Evolutionary conservation across 92 coral and sea anemone species (phyloP).

Genomic region (Actinernus sp.): DNA sequence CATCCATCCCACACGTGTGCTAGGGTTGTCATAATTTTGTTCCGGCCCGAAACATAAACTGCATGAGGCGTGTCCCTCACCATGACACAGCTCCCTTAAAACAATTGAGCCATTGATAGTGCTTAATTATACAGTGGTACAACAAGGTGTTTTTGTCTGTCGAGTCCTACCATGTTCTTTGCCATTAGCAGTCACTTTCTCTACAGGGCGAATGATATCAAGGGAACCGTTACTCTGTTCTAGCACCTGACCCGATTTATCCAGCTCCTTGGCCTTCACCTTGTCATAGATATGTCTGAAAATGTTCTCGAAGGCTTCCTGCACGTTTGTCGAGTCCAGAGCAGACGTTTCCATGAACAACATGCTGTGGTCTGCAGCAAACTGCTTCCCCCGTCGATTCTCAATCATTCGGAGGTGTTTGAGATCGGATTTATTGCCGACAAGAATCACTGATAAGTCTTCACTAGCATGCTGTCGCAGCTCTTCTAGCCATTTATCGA

Average conservation of each 20-base stretch:
- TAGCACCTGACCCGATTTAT: slow-evolving; percentile 34
- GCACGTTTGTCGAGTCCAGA: slow-evolving; percentile 86
- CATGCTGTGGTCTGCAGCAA: slow-evolving; percentile 84
- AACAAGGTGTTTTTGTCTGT: slow-evolving; percentile 22
- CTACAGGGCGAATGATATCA: slow-evolving; percentile 26
- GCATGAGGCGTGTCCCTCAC: too few species aligned
- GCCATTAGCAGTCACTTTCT: slow-evolving; percentile 1
- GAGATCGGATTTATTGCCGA: slow-evolving; percentile 95
- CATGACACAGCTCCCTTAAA: too few species aligned
- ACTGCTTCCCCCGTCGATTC: slow-evolving; percentile 76
- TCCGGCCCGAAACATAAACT: too few species aligned
- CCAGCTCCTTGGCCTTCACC: slow-evolving; percentile 68
- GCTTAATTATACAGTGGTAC: slow-evolving; percentile 14
- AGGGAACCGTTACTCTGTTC: slow-evolving; percentile 27
- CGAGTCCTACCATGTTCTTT: slow-evolving; percentile 4
- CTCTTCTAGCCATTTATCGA: slow-evolving; percentile 92
- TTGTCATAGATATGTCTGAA: slow-evolving; percentile 82
- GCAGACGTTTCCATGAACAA: slow-evolving; percentile 97
- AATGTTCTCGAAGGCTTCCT: slow-evolving; percentile 90
- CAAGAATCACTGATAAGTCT: slow-evolving; percentile 78
- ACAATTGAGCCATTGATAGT: too few species aligned
- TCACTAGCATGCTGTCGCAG: slow-evolving; percentile 84
- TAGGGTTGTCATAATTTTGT: too few species aligned
- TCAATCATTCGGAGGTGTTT: slow-evolving; percentile 93
- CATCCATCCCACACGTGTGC: too few species aligned